Evolutionary conservation across 2,888 invertebrate species (phyloP).

Genomic region (Carpatolechia fugitivella): DNA sequence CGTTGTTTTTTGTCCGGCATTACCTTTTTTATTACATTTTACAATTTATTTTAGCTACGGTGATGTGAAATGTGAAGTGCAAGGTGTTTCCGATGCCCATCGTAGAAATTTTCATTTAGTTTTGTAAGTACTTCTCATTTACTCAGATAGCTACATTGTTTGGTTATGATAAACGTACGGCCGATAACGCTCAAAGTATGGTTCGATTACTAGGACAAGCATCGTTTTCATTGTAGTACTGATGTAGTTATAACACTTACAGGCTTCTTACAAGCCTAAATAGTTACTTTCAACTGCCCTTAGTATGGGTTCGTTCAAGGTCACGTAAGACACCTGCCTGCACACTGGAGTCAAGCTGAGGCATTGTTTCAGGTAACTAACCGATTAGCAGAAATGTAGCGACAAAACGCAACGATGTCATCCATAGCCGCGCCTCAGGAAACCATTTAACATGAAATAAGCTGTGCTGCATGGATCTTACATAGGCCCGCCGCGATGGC

Average conservation of each 20-base stretch:
- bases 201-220: not conserved
- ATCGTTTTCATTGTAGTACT: not conserved
- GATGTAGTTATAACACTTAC: not conserved
- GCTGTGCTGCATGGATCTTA: conserved; percentile 63
- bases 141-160: not conserved
- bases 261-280: not conserved
- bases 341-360: not conserved
- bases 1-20: conserved; percentile 75
- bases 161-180: not conserved
- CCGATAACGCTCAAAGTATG: not conserved
- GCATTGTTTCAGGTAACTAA: conserved; percentile 44
- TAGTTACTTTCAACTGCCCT: not conserved
- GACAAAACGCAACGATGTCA: conserved; percentile 50
- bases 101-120: conserved; percentile 49
- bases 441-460: conserved; percentile 54
- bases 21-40: conserved; percentile 58
- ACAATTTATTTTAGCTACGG: conserved; percentile 55
- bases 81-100: conserved; percentile 45
- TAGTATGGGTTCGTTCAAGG: not conserved
- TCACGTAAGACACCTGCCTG: not conserved
- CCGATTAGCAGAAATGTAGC: conserved; percentile 59
- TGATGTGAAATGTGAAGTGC: conserved; percentile 65
- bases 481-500: conserved; percentile 53
- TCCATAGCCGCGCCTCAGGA: conserved; percentile 48
- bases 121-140: conserved; percentile 49